Evolutionary conservation across 2,797 vertebrate genomes (phyloP).

Genomic region (Tarsius wallacei): DNA sequence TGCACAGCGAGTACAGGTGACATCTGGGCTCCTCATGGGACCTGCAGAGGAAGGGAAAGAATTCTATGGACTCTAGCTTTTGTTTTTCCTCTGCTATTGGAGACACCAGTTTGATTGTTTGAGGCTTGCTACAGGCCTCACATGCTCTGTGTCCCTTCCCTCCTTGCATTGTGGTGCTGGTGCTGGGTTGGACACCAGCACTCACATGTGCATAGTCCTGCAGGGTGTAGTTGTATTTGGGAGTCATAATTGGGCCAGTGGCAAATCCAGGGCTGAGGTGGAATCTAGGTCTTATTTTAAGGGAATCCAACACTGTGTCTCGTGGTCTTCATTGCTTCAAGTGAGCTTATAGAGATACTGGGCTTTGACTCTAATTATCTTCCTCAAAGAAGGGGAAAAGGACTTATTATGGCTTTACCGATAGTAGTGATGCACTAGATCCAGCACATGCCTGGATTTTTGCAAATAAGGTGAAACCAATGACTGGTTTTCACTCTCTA

Average conservation of each 20-base stretch:
- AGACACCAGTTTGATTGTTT: background rate
- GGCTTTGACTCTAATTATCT: constrained; percentile 52
- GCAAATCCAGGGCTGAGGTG: background rate
- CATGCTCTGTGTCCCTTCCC: too few relatives aligned
- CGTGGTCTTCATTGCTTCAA: constrained; percentile 38
- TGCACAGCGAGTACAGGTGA: background rate
- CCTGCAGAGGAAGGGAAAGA: background rate
- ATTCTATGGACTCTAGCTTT: background rate
- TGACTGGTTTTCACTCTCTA: background rate
- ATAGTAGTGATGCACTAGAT: background rate
- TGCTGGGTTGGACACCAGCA: background rate
- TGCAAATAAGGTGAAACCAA: background rate
- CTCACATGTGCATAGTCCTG: background rate
- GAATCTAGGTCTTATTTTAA: constrained; percentile 25
- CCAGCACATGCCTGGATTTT: background rate
- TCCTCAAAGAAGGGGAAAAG: background rate
- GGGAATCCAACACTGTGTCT: constrained; percentile 31
- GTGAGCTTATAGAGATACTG: constrained; percentile 13
- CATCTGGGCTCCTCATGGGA: background rate
- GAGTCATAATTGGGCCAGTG: background rate
- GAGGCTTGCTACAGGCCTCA: background rate
- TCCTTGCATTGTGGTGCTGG: background rate
- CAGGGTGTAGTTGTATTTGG: background rate
- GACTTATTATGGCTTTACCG: constrained; percentile 22
- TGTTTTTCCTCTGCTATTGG: background rate